Conservation (phyloP, 35 echinoderm and acorn worm species). For the Apostichopus japonicus region DNA sequence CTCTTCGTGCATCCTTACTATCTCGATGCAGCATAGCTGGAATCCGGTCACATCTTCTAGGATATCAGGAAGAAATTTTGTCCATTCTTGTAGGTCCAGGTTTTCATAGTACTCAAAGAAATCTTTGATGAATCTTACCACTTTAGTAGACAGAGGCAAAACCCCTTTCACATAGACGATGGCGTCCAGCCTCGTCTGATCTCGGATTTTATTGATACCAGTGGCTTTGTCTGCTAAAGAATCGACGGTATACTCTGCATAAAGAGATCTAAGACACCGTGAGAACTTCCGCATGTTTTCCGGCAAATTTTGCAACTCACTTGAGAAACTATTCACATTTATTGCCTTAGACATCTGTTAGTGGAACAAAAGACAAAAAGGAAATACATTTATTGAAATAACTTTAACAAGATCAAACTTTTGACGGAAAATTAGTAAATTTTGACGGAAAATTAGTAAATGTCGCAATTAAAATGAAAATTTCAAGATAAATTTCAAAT, state of each 20-base stretch:
- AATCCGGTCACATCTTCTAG: conserved; percentile 3
- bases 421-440: too few species aligned
- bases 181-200: conserved; percentile 22
- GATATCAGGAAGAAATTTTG: neutral
- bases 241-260: conserved; percentile 6
- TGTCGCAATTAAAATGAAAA: too few species aligned
- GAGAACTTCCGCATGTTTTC: conserved; percentile 19
- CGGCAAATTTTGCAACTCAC: neutral
- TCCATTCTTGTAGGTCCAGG: conserved; percentile 28
- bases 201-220: conserved; percentile 13
- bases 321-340: too few species aligned
- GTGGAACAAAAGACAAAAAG: too few species aligned
- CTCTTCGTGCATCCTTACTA: neutral
- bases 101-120: conserved; percentile 25
- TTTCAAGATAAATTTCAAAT: too few species aligned
- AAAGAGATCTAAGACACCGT: conserved; percentile 24
- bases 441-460: too few species aligned
- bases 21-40: neutral
- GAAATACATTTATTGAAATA: too few species aligned
- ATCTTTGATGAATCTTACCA: conserved; percentile 15
- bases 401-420: too few species aligned
- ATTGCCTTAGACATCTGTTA: too few species aligned
- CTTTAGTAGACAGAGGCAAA: neutral
- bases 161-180: conserved; percentile 18
- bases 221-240: neutral